phyloP scores from a whole-genome alignment of 2,113 vertebrate species.

The rat (Rattus norvegicus) region GRCr8 NC_086039.1:79484001-79484500 shows the following conservation, averaged over 20 bases:
- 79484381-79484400: conserved; percentile 1
- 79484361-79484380: not conserved
- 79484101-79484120: not conserved
- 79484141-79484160: not conserved
- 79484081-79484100: not conserved
- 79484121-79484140: not conserved
- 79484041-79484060: not conserved
- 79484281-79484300: conserved; percentile 19
- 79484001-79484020: not conserved
- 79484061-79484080: not conserved
- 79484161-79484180: not conserved
- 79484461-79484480: not conserved
- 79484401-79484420: not conserved
- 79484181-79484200: not conserved
- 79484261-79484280: not conserved
- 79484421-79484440: not conserved
- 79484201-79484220: not conserved
- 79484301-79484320: conserved; percentile 1
- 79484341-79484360: not conserved
- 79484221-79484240: not conserved
- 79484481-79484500: not conserved
- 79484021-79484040: not conserved
- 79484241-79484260: not conserved
- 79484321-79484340: conserved; percentile 18
- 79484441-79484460: not conserved